Base-by-base conservation (phyloP, 2,888 invertebrate species). In the Harpalus rubripes region DNA sequence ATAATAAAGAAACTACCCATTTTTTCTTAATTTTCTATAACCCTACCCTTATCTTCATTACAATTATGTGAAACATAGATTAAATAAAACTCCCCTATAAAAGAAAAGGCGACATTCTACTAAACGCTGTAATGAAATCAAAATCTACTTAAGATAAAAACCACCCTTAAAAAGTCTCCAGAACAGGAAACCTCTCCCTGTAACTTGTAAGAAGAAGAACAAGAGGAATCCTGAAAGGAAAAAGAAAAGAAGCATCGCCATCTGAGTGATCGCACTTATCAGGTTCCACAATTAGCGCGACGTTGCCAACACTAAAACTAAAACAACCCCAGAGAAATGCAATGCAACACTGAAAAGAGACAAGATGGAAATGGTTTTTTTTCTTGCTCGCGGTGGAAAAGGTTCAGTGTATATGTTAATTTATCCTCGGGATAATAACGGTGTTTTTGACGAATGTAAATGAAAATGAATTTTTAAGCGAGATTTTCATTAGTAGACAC, bases 221-320 rank as follows among this genome's bases (percentile, higher is more conserved):
- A 41, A 68, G 22, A 32, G 59, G 59, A 68, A 63, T 12, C 32
- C 15, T 15, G 32, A 39, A 5, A 68, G 68, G 68, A 68, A 32
- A 32, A 39, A 68, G 68, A 39, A 68, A 32, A n/a, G 68, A 68
- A 22, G 15, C 32, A 39, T 15, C 16, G 22, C 18, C 12, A 15
- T 32, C 32, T 32, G 68, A 68, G 68, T 68, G 68, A 68, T 68
- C 68, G 68, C 68, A 68, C 39, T 68, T 68, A 68, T 68, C 68
- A 41, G 68, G 68, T 68, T 68, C 68, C 32, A 68, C 68, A 68
- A 68, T 68, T 68, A 68, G 68, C 68, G 26, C 65, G 68, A 32
- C 32, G 32, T 63, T 63, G 26, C 22, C 63, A 22, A 32, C 10
- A 63, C 22, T 63, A 63, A 63, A 63, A 18, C 61, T 61, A 22